Percentiles rank a stretch among this genome's conserved stretches.
Conservation (phyloP, 2,888 invertebrate genomes). For the Catocala nupta region DNA sequence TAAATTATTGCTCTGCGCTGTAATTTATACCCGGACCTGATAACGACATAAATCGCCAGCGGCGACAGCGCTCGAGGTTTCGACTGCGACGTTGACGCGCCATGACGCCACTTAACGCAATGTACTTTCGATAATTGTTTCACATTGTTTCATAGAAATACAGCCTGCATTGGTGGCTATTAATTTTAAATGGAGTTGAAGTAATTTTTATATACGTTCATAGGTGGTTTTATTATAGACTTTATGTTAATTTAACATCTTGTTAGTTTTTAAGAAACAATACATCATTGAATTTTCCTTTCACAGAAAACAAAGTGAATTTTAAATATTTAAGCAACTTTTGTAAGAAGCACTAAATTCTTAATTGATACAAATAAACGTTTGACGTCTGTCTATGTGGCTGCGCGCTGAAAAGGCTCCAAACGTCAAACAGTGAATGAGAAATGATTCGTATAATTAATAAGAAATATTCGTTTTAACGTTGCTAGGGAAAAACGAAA, state of each 20-base stretch:
- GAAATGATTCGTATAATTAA: slow-evolving; percentile 1
- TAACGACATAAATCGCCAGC: slow-evolving; percentile 83
- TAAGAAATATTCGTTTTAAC: slow-evolving; percentile 1
- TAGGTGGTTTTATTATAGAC: too few species aligned
- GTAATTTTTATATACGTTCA: too few species aligned
- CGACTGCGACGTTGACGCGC: slow-evolving; percentile 76
- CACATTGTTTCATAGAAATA: slow-evolving; percentile 23
- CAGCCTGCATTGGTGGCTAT: background rate
- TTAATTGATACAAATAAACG: background rate
- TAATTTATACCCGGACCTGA: slow-evolving; percentile 84
- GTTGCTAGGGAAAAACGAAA: background rate
- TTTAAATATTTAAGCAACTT: background rate
- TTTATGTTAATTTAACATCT: too few species aligned
- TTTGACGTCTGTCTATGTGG: background rate
- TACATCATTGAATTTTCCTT: too few species aligned
- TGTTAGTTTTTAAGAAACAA: too few species aligned
- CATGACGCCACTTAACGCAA: slow-evolving; percentile 78
- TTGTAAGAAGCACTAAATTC: background rate
- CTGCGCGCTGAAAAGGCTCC: background rate
- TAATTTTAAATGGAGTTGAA: too few species aligned
- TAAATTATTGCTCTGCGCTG: slow-evolving; percentile 83
- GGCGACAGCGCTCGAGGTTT: slow-evolving; percentile 78
- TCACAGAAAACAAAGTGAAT: background rate
- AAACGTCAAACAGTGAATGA: background rate
- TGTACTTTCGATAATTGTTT: slow-evolving; percentile 52